Conservation (phyloP, 2,113 vertebrate species). For the Galbula dea region DNA sequence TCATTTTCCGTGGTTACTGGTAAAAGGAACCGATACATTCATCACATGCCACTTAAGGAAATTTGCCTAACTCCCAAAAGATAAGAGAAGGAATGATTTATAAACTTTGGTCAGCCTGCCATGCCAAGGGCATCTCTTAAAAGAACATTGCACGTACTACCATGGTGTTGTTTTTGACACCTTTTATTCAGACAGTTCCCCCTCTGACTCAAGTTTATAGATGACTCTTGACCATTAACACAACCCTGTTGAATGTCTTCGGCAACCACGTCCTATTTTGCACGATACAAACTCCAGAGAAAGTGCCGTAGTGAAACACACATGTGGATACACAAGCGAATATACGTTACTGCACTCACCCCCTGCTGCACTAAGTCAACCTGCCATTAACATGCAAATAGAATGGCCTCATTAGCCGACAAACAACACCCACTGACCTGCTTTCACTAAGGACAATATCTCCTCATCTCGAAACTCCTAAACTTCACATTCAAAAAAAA, state of each 20-base stretch:
- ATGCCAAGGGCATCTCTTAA: background rate
- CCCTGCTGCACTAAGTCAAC: slow-evolving; percentile 67
- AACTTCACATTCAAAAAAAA: background rate
- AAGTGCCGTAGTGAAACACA: slow-evolving; percentile 73
- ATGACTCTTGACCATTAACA: slow-evolving; percentile 30
- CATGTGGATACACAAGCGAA: slow-evolving; percentile 73
- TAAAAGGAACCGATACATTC: background rate
- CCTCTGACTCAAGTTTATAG: slow-evolving; percentile 7
- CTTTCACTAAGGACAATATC: slow-evolving; percentile 31
- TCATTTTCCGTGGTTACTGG: background rate
- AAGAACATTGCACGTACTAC: background rate
- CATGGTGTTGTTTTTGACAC: background rate
- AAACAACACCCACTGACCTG: slow-evolving; percentile 65
- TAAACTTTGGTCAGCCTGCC: background rate
- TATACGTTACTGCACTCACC: slow-evolving; percentile 14
- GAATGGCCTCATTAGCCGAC: slow-evolving; percentile 67
- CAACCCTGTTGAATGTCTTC: slow-evolving; percentile 33
- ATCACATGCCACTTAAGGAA: background rate
- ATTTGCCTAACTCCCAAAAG: slow-evolving; percentile 2
- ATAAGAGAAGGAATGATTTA: slow-evolving; percentile 29
- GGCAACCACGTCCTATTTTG: slow-evolving; percentile 40
- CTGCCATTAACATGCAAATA: slow-evolving; percentile 80
- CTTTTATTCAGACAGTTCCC: background rate
- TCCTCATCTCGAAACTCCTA: background rate
- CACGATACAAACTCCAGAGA: slow-evolving; percentile 51